Conservation (phyloP, 2,888 invertebrate genomes). For the Lasioglossum villosulum region DNA sequence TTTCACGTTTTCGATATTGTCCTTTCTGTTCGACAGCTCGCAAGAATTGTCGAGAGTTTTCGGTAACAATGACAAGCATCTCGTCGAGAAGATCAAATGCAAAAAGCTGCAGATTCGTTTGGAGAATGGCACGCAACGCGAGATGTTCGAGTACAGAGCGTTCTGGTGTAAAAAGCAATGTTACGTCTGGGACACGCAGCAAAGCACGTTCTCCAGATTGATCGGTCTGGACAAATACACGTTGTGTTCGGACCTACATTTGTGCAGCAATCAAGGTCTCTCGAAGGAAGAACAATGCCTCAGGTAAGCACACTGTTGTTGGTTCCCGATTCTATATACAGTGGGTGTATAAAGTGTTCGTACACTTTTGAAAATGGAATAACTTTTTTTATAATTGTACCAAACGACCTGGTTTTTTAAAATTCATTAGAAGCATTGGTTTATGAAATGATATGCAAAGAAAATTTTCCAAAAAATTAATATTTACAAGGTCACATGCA, state of each 20-base stretch:
- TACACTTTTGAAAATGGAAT: too few relatives aligned
- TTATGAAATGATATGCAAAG: too few relatives aligned
- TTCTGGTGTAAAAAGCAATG: conserved; percentile 86
- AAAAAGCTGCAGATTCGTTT: conserved; percentile 76
- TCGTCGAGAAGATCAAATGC: conserved; percentile 71
- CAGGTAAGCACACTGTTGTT: conserved; percentile 85
- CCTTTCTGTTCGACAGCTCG: conserved; percentile 53
- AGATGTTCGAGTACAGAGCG: conserved; percentile 81
- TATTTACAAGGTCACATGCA: too few relatives aligned
- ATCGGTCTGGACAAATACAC: conserved; percentile 84
- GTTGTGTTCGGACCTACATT: conserved; percentile 83
- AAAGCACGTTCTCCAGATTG: conserved; percentile 84
- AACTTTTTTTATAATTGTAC: too few relatives aligned
- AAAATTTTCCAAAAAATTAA: too few relatives aligned
- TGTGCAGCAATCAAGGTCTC: conserved; percentile 85
- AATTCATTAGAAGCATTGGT: too few relatives aligned
- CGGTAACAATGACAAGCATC: conserved; percentile 65
- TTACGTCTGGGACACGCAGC: conserved; percentile 86
- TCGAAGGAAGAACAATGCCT: conserved; percentile 87
- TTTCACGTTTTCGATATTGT: conserved; percentile 6
- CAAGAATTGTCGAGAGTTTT: conserved; percentile 52
- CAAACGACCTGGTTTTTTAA: too few relatives aligned
- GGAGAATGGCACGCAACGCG: conserved; percentile 79
- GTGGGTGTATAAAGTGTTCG: too few relatives aligned
- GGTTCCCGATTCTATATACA: neutral